Percentiles rank a stretch among this genome's conserved stretches.
Evolutionary conservation across 1,140 invertebrate genomes (phyloP).

Genomic region (Drosophila ananassae): DNA sequence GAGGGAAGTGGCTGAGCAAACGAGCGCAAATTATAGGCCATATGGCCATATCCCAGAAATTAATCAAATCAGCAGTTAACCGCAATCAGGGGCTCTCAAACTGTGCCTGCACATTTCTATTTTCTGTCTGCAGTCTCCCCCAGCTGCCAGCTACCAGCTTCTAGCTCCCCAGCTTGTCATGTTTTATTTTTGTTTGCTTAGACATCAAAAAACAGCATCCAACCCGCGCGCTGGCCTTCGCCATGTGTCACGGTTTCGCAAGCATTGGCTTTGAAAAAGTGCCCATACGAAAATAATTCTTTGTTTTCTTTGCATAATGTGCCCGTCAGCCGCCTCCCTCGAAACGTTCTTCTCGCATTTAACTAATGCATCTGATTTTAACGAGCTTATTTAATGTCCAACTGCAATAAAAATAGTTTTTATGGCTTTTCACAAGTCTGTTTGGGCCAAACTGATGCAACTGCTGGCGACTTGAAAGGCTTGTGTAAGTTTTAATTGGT

Average conservation of each 20-base stretch:
- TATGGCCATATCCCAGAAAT: slow-evolving; percentile 53
- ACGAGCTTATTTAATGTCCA: slow-evolving; percentile 46
- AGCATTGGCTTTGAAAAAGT: slow-evolving; percentile 67
- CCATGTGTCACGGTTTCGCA: slow-evolving; percentile 69
- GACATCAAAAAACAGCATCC: slow-evolving; percentile 3
- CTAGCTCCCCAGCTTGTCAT: slow-evolving; percentile 9
- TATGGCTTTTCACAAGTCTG: slow-evolving; percentile 14
- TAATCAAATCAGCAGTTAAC: slow-evolving; percentile 60
- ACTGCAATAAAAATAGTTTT: slow-evolving; percentile 43
- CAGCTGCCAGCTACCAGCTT: too few species aligned
- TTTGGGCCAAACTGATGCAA: slow-evolving; percentile 4
- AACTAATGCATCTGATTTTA: slow-evolving; percentile 54
- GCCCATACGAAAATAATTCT: slow-evolving; percentile 5
- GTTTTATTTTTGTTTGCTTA: slow-evolving; percentile 26
- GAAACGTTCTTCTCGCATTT: slow-evolving; percentile 34
- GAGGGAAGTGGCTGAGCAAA: slow-evolving; percentile 40
- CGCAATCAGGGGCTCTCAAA: slow-evolving; percentile 4
- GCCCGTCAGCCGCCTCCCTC: slow-evolving; percentile 1
- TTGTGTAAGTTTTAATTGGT: slow-evolving; percentile 12
- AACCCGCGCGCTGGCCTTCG: slow-evolving; percentile 53
- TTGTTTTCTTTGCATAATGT: slow-evolving; percentile 3
- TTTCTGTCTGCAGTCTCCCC: neutral
- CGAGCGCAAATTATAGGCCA: slow-evolving; percentile 47
- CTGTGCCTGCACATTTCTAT: neutral
- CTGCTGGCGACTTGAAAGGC: slow-evolving; percentile 12